Evolutionary conservation across 35 echinoderm and acorn worm species (phyloP), one percentile per base, ranked within the genome.

Genomic region (Lytechinus pictus): DNA sequence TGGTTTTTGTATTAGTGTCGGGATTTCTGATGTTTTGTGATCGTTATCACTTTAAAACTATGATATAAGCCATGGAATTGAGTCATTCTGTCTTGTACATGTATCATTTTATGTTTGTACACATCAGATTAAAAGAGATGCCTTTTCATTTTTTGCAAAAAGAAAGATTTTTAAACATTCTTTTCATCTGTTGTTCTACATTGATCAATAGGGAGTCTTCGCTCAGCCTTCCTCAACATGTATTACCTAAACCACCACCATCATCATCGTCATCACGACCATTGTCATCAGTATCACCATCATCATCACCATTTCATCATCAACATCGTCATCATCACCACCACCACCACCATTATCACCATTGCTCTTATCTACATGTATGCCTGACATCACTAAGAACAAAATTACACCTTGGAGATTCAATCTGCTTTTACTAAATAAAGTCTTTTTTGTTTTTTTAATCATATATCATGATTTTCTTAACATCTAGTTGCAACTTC

Each of bases 121-220:
- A 79, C 66, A 1, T 79, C 66, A 24, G 66, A 79, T 24, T 79
- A 24, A 79, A 79, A 79, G 66, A 79, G 66, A 79, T 79, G 66
- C 66, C 66, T 79, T 79, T 79, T 79, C 66, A 79, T 79, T 79
- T 79, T 79, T 79, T 79, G 66, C 66, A 79, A 24, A 79, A 79
- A 79, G 66, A 79, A 8, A 24, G 8, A 79, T 79, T 5, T 79
- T 5, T 79, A 24, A 16, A 71, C 1, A 4, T 71, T 71, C 56
- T 79, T 0, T 79, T 79, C 24, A 58, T 79, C 66, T 79, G 2
- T 16, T 1, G 19, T 79, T n/a, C 66, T 19, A 6, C 21, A 71
- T 21, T 58, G 0, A 10, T 9, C 56, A 58, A 58, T 44, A 44
- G 33, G 33, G 33, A 44, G 33, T 44, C 33, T 44, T 44, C 33